Evolutionary conservation across 2,113 vertebrate species (phyloP), one percentile per base, ranked within the genome.

Genomic region (Gadus chalcogrammus): DNA sequence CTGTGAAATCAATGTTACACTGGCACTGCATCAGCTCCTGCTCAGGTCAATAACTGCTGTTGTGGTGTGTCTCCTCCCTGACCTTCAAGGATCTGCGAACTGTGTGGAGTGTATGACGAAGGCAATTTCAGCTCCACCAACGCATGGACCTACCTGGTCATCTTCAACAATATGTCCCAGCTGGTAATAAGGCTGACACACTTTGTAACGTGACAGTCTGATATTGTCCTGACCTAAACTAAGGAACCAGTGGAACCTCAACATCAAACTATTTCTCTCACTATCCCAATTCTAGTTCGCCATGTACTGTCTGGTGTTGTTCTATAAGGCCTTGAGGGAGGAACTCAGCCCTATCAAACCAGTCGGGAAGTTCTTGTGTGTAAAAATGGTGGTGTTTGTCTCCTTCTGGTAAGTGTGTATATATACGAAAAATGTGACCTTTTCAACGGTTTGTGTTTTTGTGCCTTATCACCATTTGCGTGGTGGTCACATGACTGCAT

Each of bases 91-190:
- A 94, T 99, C 78, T 99, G 96, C 90, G 93, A 99, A 85, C 88
- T 97, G 11, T 83, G 94, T 82, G 88, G 72, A 0, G 92, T 98
- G 59, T 99, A 99, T 4, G 95, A 97, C 72, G 97, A 99, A 91
- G 97, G 97, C 20, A 98, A 99, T 78, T 98, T 99, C 79, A 97
- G 94, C 75, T 95, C 96, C 60, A 93, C 79, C 84, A 99, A 97
- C 68, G 96, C 96, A n/a, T 99, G 97, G 97, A 99, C 96, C 0
- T 99, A 99, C 83, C 88, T 99, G 86, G 96, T 99, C 78, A 96
- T 99, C 81, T 90, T 99, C 84, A 99, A 99, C 88, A 99, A 98
- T 72, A 90, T 98, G 85, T 99, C 97, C 65, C 97, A 99, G 68
- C 88, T 99, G 79, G 97, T 99, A 91, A 80, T 24, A 5, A 52